phyloP scores from a whole-genome alignment of 1,140 invertebrate genomes.

The Manduca sexta region DNA sequence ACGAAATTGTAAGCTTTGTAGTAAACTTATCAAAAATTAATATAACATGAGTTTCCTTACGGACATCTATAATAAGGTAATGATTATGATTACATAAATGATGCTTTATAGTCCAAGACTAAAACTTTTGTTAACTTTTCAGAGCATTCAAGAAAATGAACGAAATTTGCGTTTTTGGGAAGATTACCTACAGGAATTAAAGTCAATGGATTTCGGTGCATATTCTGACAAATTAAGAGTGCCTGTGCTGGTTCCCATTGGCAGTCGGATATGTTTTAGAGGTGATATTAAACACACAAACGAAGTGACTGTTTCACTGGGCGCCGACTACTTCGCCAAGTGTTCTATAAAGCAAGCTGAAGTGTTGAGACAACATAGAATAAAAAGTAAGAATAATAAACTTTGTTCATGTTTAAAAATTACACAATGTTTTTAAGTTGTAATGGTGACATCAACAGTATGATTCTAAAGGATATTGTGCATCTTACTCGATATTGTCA shows the following conservation, averaged over 20 bases:
- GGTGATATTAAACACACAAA: conserved; percentile 84
- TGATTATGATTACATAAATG: not conserved
- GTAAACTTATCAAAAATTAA: too few species aligned
- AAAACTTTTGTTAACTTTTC: conserved; percentile 14
- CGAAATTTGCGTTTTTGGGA: conserved; percentile 52
- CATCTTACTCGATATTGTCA: too few species aligned
- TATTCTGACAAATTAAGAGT: conserved; percentile 61
- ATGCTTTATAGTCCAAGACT: not conserved
- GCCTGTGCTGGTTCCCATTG: conserved; percentile 78
- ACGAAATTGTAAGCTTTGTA: too few species aligned
- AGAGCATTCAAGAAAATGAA: conserved; percentile 55
- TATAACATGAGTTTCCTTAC: not conserved
- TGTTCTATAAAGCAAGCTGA: conserved; percentile 79
- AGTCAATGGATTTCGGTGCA: conserved; percentile 38
- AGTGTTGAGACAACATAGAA: conserved; percentile 76
- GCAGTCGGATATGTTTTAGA: conserved; percentile 78
- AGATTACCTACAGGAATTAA: conserved; percentile 48
- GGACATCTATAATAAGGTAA: conserved; percentile 8
- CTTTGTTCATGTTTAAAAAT: too few species aligned
- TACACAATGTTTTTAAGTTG: too few species aligned
- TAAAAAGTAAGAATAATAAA: conserved; percentile 71
- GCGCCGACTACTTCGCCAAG: conserved; percentile 84
- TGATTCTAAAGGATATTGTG: too few species aligned
- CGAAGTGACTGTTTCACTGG: conserved; percentile 81
- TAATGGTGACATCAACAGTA: too few species aligned